Conservation (phyloP, 2,888 invertebrate species). For the Tipula vernalis region DNA sequence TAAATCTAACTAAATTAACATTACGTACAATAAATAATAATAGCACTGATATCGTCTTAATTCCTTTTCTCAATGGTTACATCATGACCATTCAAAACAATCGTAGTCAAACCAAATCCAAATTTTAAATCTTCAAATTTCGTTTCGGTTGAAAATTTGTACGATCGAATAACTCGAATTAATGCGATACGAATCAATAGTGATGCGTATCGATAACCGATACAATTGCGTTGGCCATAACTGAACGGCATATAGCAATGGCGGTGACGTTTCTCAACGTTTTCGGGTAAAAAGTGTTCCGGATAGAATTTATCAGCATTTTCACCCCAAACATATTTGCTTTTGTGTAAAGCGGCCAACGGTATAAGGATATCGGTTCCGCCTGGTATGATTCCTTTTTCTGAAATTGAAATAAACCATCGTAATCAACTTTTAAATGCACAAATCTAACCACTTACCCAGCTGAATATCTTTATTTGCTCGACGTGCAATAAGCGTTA, state of each 20-base stretch:
- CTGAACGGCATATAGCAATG: not conserved
- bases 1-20: not conserved
- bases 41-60: not conserved
- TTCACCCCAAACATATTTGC: not conserved
- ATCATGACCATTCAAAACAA: not conserved
- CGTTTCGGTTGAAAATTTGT: not conserved
- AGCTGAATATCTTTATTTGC: not conserved
- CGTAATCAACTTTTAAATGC: not conserved
- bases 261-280: not conserved
- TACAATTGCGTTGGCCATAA: not conserved
- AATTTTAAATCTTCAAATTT: constrained; percentile 5
- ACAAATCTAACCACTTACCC: not conserved
- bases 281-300: not conserved
- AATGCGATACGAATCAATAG: not conserved
- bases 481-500: not conserved
- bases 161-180: not conserved
- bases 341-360: not conserved
- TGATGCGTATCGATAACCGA: not conserved
- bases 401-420: not conserved
- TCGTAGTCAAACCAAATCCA: not conserved
- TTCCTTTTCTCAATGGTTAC: not conserved
- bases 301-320: not conserved
- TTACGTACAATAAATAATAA: not conserved
- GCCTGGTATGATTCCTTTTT: not conserved
- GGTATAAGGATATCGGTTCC: not conserved